These are phyloP conservation scores for Megalonaias nervosa DNA, from an alignment of 1,140 invertebrate genomes.

Conservation along the genomic window DNA sequence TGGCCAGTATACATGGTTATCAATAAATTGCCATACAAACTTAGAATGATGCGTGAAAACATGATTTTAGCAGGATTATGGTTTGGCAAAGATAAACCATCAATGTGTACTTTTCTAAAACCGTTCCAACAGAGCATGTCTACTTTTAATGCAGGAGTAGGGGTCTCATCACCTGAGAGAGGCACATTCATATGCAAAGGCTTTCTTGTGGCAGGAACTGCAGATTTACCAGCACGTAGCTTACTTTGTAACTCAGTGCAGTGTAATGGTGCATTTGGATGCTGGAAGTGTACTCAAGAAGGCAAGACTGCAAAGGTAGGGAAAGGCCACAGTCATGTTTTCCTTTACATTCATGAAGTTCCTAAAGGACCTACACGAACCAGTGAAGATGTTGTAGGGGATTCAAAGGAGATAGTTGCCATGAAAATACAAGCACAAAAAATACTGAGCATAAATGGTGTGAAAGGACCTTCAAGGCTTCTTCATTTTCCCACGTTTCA, in stretches of 20 bases:
- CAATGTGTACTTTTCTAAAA: slow-evolving; percentile 29
- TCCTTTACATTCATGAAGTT: slow-evolving; percentile 1
- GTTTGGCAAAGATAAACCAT: slow-evolving; percentile 33
- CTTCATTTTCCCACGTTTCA: slow-evolving; percentile 32
- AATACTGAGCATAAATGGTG: slow-evolving; percentile 20
- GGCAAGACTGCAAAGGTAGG: no score
- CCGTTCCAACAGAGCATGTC: slow-evolving; percentile 22
- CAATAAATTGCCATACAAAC: slow-evolving; percentile 29
- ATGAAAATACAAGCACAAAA: not conserved
- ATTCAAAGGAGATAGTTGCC: slow-evolving; percentile 15
- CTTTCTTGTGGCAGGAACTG: no score
- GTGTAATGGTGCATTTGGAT: no score
- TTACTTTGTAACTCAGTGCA: no score
- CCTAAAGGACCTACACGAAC: no score
- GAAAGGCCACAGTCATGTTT: slow-evolving; percentile 32
- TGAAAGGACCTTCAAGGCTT: slow-evolving; percentile 40
- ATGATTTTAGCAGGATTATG: slow-evolving; percentile 32
- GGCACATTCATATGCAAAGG: no score
- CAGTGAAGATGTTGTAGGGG: not conserved
- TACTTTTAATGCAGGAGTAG: no score
- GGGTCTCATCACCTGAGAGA: no score
- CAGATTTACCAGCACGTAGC: no score
- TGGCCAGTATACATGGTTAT: slow-evolving; percentile 28
- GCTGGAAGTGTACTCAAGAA: no score
- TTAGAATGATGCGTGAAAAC: slow-evolving; percentile 32